phyloP scores from a whole-genome alignment of 2,888 invertebrate genomes.

The Yponomeuta plumbellus region DNA sequence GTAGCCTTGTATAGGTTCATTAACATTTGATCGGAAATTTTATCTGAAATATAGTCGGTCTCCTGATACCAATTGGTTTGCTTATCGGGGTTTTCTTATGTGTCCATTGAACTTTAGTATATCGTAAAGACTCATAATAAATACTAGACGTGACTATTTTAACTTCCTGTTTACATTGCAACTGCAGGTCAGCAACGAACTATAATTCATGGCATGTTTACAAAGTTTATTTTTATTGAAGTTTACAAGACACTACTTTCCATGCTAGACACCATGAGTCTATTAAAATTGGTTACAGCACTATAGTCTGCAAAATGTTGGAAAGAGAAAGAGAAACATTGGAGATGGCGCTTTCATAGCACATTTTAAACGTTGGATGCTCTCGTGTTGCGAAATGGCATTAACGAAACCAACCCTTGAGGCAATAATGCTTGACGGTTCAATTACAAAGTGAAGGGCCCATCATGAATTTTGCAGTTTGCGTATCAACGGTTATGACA shows the following conservation, averaged over 20 bases:
- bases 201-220: neutral
- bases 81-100: conserved; percentile 13
- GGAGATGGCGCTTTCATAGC: neutral
- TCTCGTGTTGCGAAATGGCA: neutral
- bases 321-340: too few relatives aligned
- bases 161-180: neutral
- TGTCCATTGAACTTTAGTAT: conserved; percentile 19
- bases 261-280: too few relatives aligned
- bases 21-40: conserved; percentile 50
- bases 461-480: conserved; percentile 24
- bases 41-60: conserved; percentile 64
- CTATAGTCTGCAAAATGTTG: too few relatives aligned
- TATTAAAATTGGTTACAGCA: too few relatives aligned
- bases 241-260: neutral
- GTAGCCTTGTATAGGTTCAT: conserved; percentile 65
- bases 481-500: neutral
- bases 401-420: conserved; percentile 5
- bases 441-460: conserved; percentile 34
- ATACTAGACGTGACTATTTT: neutral
- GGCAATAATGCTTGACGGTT: conserved; percentile 29
- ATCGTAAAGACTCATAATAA: neutral
- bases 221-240: neutral
- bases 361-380: neutral
- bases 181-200: neutral
- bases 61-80: conserved; percentile 43